These are phyloP conservation scores for Rhyzopertha dominica DNA, from an alignment of 1,140 invertebrate genomes.

Conservation along the genomic window DNA sequence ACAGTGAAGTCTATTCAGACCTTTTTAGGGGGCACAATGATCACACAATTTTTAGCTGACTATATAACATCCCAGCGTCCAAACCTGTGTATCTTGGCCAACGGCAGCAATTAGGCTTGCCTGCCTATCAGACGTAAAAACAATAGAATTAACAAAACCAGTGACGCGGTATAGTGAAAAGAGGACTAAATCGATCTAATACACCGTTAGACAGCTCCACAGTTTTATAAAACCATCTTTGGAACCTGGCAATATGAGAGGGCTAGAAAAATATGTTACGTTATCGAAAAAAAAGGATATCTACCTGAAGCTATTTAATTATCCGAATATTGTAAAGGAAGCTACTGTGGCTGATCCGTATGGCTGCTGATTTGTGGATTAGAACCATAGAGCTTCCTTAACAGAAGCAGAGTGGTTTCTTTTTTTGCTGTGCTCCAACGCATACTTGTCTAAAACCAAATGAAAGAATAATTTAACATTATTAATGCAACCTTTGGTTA, in stretches of 20 bases:
- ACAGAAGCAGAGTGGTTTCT: slow-evolving; percentile 79
- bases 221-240: slow-evolving; percentile 77
- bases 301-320: too few relatives aligned
- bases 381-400: slow-evolving; percentile 69
- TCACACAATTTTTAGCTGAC: slow-evolving; percentile 79
- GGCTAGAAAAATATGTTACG: too few relatives aligned
- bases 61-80: slow-evolving; percentile 86
- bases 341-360: slow-evolving; percentile 84
- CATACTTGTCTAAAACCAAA: slow-evolving; percentile 56
- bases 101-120: slow-evolving; percentile 78
- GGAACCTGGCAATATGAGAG: too few relatives aligned
- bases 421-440: slow-evolving; percentile 84
- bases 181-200: slow-evolving; percentile 64
- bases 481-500: too few relatives aligned
- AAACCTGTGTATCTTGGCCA: slow-evolving; percentile 87
- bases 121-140: slow-evolving; percentile 78
- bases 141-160: slow-evolving; percentile 89
- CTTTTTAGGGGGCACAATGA: too few relatives aligned
- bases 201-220: slow-evolving; percentile 75
- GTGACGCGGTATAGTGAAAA: slow-evolving; percentile 64
- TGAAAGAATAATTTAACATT: too few relatives aligned
- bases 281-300: too few relatives aligned
- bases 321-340: slow-evolving; percentile 80
- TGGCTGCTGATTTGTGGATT: slow-evolving; percentile 58
- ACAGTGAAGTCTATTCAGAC: too few relatives aligned